Base-by-base conservation (phyloP, 1,140 invertebrate species). In the Trachymyrmex septentrionalis region DNA sequence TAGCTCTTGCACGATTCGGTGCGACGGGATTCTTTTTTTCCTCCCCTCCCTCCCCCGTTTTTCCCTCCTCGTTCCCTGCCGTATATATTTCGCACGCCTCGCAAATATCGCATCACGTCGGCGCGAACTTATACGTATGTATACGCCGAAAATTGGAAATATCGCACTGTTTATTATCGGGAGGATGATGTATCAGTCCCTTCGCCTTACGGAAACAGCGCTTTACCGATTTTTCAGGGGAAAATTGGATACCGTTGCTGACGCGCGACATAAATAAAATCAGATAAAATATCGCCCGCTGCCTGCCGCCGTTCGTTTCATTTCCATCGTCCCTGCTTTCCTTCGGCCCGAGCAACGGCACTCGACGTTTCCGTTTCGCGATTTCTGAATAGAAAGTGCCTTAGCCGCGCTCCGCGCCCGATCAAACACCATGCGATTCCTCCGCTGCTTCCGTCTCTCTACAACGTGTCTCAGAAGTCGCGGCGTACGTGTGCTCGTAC, bases 251-350 rank as follows among this genome's bases (percentile, higher is more conserved):
- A 75, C 69, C 80, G 80, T 84, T 75, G 69, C 80, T 75, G 80
- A 84, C 80, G 80, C 80, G 80, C 80, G 80, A 84, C 69, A 84
- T 84, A 84, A 84, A 84, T 84, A 84, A 84, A 84, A 84, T 84
- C 80, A 84, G 80, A 84, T 84, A 84, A 84, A 84, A 84, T 84
- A 84, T 84, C 80, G 80, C 69, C 55, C 30, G 80, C 67, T 30
- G 66, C 78, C 67, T 73, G 67, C 53, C 69, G 69, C 69, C 44
- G 55, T 84, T 84, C 80, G 80, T 84, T 84, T 84, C 80, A 84
- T 84, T 84, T 84, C 69, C 80, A 61, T 63, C 69, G 69, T 84
- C 38, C 48, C 9, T 3, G 38, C 55, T 7, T 7, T 14, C 38
- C 80, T 44, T 27, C 30, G 34, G 67, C 34, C 67, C 67, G 53